Percentiles rank a stretch among this genome's conserved stretches.
phyloP scores from a whole-genome alignment of 2,888 invertebrate genomes.

The Scelioninae gen. 1 region DNA sequence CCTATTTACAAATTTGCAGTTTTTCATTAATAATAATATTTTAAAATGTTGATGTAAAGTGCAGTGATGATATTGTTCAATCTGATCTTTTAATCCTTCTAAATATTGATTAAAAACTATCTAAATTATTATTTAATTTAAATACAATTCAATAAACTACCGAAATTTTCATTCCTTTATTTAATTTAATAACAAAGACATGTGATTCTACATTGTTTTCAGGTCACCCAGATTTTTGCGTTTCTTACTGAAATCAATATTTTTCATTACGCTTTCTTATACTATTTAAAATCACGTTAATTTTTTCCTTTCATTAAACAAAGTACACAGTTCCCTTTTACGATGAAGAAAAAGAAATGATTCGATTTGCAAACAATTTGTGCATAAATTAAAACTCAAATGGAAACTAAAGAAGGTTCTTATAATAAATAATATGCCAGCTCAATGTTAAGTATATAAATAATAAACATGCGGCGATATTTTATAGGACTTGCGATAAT shows the following conservation, averaged over 20 bases:
- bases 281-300: conserved; percentile 21
- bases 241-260: conserved; percentile 31
- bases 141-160: too few species aligned
- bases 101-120: too few species aligned
- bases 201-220: conserved; percentile 21
- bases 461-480: conserved; percentile 30
- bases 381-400: background rate
- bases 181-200: conserved; percentile 14
- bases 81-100: too few species aligned
- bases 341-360: background rate
- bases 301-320: conserved; percentile 11
- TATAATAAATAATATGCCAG: conserved; percentile 16
- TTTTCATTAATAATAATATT: too few species aligned
- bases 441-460: conserved; percentile 31
- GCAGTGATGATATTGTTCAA: too few species aligned
- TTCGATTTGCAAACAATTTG: background rate
- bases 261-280: conserved; percentile 29
- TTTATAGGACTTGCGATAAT: conserved; percentile 37
- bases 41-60: too few species aligned
- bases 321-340: conserved; percentile 8
- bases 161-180: too few species aligned
- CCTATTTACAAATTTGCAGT: too few species aligned
- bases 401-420: background rate
- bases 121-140: too few species aligned
- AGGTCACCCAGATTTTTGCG: conserved; percentile 51